Base-by-base conservation (phyloP, 2,797 vertebrate genomes). In the Phylloscopus collybita region DNA sequence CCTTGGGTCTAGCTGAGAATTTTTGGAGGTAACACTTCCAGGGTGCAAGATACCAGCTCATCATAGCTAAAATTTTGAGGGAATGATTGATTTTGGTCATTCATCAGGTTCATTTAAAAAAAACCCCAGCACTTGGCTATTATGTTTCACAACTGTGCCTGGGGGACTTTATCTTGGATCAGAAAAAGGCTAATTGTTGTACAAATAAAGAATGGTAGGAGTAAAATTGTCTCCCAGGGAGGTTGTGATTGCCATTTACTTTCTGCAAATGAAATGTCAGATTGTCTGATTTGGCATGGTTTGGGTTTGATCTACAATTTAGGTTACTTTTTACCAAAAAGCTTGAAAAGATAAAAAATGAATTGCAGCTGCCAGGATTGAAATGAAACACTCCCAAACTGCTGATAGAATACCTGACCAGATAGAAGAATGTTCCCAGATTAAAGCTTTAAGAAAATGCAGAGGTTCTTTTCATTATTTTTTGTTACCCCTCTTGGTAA, bases 101-200 rank as follows among this genome's bases (percentile, higher is more conserved):
- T 76, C 70, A 32, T 82, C 51, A 53, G 9, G 29, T 80, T 73
- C 10, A 16, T 83, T 95, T 54, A 4, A 61, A 85, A 93, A 75
- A 75, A 53, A 0, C 0, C 11, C n/a, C 34, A 79, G 11, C 72
- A 22, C 21, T 11, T 5, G 6, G 26, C 47, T 81, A 9, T 86
- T 93, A 88, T 44, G 11, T 86, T 94, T 94, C 92, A 70, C 51
- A 76, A 56, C 84, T 76, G 42, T 87, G 86, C 85, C 92, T 89
- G 71, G 26, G 84, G 91, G 71, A 76, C 67, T 94, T 94, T 64
- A 51, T 82, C 87, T 95, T 95, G 91, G 91, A 89, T 92, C 74
- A 27, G 78, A 78, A 71, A 79, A 45, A 42, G 83, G 36, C 74
- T 94, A 93, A 92, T 91, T 94, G 80, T 91, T 94, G 49, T 82